phyloP scores from a whole-genome alignment of 1,140 invertebrate genomes.

The Diabrotica virgifera region DNA sequence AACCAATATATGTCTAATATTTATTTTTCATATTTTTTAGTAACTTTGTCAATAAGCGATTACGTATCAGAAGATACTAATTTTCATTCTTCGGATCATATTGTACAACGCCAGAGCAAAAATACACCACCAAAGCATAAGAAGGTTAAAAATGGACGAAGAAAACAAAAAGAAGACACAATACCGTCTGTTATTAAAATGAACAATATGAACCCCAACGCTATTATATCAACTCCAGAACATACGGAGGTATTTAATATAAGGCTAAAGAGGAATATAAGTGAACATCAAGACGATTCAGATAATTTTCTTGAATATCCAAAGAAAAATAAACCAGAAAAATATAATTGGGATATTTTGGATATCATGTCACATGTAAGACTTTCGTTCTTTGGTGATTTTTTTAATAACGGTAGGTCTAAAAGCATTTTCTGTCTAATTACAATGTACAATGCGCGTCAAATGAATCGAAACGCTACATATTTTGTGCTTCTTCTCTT shows the following conservation, averaged over 20 bases:
- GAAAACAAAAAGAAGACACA: not conserved
- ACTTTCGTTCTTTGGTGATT: slow-evolving; percentile 35
- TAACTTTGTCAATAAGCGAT: too few species aligned
- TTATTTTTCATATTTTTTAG: too few species aligned
- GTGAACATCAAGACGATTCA: slow-evolving; percentile 12
- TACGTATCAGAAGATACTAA: too few species aligned
- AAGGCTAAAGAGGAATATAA: slow-evolving; percentile 26
- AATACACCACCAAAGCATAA: too few species aligned
- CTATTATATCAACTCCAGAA: slow-evolving; percentile 29
- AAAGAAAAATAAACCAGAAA: not conserved
- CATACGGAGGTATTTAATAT: slow-evolving; percentile 38
- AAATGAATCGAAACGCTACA: too few species aligned
- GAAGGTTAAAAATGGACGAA: too few species aligned
- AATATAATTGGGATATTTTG: slow-evolving; percentile 31
- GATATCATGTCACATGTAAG: slow-evolving; percentile 33
- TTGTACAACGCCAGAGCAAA: too few species aligned
- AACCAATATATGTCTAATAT: too few species aligned
- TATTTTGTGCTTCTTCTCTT: too few species aligned
- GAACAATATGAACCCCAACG: not conserved
- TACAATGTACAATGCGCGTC: too few species aligned
- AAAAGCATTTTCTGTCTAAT: not conserved
- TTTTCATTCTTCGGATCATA: too few species aligned
- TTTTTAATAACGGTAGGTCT: slow-evolving; percentile 29
- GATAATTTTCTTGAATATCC: not conserved
- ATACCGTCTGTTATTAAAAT: not conserved